These are phyloP conservation scores for Bombylius major DNA, from an alignment of 2,888 invertebrate genomes.

Conservation along the genomic window DNA sequence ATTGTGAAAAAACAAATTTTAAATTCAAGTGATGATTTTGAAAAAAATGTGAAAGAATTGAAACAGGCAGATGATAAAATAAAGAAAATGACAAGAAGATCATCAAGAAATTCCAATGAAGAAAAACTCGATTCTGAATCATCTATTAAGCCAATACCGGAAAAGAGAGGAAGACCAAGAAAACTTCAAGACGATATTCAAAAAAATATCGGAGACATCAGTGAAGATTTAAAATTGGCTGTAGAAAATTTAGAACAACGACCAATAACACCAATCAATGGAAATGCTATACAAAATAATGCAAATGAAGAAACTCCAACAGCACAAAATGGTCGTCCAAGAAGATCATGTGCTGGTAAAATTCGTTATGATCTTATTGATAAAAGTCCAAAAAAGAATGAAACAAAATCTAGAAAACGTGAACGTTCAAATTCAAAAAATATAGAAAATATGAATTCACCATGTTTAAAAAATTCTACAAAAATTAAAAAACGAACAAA, in stretches of 20 bases:
- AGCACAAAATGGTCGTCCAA: constrained; percentile 19
- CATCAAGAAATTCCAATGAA: too few species aligned
- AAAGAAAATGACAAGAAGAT: not conserved
- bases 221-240: too few species aligned
- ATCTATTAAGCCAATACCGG: too few species aligned
- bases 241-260: not conserved
- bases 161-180: too few species aligned
- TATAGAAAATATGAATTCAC: too few species aligned
- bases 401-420: constrained; percentile 6
- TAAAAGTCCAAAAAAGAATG: constrained; percentile 19
- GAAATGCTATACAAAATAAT: not conserved
- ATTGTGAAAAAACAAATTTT: not conserved
- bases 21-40: constrained; percentile 1
- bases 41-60: not conserved
- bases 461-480: not conserved
- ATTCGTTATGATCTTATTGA: constrained; percentile 30
- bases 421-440: not conserved
- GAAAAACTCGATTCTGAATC: too few species aligned
- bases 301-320: not conserved
- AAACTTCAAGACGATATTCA: too few species aligned
- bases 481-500: not conserved
- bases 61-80: constrained; percentile 8
- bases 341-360: constrained; percentile 28
- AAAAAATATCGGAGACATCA: too few species aligned
- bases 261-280: not conserved